phyloP scores from a whole-genome alignment of 1,140 invertebrate species.

The Solenopsis fugax region DNA sequence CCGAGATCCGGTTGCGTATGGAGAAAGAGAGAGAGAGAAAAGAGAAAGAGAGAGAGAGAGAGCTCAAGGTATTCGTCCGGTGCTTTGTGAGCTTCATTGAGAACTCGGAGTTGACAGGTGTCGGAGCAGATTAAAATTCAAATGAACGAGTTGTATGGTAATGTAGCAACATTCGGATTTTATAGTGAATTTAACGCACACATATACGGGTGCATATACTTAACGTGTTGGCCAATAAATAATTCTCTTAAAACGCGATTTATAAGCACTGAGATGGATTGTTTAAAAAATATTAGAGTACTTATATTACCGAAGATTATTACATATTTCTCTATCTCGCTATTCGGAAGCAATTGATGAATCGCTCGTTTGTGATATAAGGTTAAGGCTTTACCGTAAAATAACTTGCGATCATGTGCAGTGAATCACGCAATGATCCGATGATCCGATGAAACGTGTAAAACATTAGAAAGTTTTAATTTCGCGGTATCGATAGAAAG shows the following conservation, averaged over 20 bases:
- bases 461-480: constrained; percentile 65
- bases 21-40: neutral
- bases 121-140: neutral
- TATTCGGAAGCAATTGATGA: neutral
- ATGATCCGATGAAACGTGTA: constrained; percentile 43
- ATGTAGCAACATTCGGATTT: neutral
- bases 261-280: neutral
- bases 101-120: neutral
- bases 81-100: neutral
- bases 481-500: constrained; percentile 63
- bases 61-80: neutral
- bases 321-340: neutral
- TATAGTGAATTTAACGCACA: neutral
- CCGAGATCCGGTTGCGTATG: neutral
- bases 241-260: neutral
- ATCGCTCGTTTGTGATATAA: constrained; percentile 29
- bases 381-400: neutral
- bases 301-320: neutral
- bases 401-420: neutral
- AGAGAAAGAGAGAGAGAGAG: neutral
- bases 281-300: neutral
- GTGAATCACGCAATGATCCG: constrained; percentile 46
- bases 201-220: neutral
- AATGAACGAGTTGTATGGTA: neutral
- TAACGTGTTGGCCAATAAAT: neutral